These are phyloP conservation scores for Channa maculata DNA, from an alignment of 2,113 vertebrate species.

Conservation along the genomic window DNA sequence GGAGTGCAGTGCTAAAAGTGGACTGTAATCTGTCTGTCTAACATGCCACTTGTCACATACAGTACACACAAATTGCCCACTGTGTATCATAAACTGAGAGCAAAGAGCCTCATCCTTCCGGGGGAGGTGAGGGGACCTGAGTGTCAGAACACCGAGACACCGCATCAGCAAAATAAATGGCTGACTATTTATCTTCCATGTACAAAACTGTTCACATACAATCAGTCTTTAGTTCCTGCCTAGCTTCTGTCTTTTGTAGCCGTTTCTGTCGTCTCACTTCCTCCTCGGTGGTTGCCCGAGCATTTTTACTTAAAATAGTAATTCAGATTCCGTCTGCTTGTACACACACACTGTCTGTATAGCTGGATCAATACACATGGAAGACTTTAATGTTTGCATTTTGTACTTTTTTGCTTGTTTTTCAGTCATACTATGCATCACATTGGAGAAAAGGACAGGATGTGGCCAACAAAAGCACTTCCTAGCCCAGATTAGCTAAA, in stretches of 20 bases:
- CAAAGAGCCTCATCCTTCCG: conserved; percentile 12
- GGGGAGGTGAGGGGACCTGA: background rate
- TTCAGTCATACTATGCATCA: conserved; percentile 1
- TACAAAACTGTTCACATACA: conserved; percentile 8
- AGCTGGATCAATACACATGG: conserved; percentile 26
- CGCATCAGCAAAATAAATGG: conserved; percentile 58
- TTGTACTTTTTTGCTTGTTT: conserved; percentile 13
- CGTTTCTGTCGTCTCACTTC: background rate
- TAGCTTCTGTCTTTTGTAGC: conserved; percentile 5
- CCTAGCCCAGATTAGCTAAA: conserved; percentile 1
- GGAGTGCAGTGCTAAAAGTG: background rate
- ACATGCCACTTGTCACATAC: conserved; percentile 16
- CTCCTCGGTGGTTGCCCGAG: background rate
- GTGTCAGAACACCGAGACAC: conserved; percentile 12
- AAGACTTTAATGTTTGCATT: conserved; percentile 53
- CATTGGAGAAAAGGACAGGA: background rate
- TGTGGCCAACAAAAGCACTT: background rate
- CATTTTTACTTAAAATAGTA: conserved; percentile 7
- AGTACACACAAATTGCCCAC: conserved; percentile 27
- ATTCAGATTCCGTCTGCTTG: no score
- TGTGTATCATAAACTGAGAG: conserved; percentile 15
- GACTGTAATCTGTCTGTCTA: conserved; percentile 33
- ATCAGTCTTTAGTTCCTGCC: background rate
- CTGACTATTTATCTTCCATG: conserved; percentile 48
- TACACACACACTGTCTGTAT: conserved; percentile 13